These are phyloP conservation scores for Ciconia maguari DNA, from an alignment of 2,113 vertebrate species.

Conservation along the genomic window DNA sequence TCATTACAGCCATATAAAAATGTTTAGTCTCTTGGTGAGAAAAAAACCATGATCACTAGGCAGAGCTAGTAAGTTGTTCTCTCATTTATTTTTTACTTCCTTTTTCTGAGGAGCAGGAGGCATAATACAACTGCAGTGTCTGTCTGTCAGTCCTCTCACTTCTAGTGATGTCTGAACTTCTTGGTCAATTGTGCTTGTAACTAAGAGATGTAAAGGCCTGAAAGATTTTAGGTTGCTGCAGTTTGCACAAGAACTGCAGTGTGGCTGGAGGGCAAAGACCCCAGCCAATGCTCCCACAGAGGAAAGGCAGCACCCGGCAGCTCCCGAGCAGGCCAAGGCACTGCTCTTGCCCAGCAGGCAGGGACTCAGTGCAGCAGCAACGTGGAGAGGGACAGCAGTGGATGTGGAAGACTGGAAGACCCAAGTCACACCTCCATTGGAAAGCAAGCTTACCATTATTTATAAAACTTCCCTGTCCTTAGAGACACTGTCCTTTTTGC, in stretches of 20 bases:
- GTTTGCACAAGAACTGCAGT: background rate
- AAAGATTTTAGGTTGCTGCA: background rate
- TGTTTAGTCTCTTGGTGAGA: background rate
- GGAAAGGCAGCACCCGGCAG: background rate
- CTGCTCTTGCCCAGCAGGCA: background rate
- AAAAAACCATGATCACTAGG: background rate
- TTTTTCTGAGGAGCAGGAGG: background rate
- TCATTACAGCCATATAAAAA: background rate
- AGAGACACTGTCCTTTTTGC: background rate
- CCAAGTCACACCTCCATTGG: background rate
- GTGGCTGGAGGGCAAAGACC: background rate
- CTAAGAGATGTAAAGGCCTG: background rate
- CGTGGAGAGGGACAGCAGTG: rapidly evolving
- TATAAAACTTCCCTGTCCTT: background rate
- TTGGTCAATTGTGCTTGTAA: background rate
- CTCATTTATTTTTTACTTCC: background rate
- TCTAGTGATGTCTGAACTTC: background rate
- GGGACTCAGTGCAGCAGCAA: background rate
- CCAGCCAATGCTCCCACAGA: rapidly evolving
- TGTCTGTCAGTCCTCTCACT: background rate
- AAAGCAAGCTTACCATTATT: background rate
- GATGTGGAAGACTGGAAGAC: background rate
- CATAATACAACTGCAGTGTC: background rate
- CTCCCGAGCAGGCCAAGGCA: background rate
- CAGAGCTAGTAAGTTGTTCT: background rate